Percentiles rank a stretch among this genome's conserved stretches.
Evolutionary conservation across 2,888 invertebrate species (phyloP).

Genomic region (Mesodorylaimus sp.): DNA sequence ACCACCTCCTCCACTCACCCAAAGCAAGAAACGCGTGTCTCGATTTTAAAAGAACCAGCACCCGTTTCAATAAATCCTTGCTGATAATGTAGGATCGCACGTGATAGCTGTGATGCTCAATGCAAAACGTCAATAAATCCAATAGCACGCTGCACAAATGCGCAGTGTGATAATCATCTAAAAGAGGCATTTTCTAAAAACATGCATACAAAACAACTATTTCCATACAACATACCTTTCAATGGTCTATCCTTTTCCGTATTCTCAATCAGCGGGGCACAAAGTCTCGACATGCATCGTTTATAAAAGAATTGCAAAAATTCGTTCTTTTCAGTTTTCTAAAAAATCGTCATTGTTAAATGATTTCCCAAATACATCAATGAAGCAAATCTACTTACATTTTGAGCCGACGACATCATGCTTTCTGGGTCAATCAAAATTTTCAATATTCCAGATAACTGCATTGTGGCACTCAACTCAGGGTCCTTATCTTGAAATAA

Average conservation of each 20-base stretch:
- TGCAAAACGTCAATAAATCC: conserved; percentile 89
- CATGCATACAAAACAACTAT: neutral
- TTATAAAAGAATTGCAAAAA: conserved; percentile 97
- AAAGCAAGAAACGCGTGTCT: conserved; percentile 90
- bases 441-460: conserved; percentile 79
- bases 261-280: conserved; percentile 83
- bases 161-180: conserved; percentile 82
- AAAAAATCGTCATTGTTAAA: conserved; percentile 15
- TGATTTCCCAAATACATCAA: conserved; percentile 1
- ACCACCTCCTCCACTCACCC: conserved; percentile 42
- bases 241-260: conserved; percentile 52
- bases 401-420: conserved; percentile 50
- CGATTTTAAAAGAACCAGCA: conserved; percentile 86
- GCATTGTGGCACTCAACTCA: conserved; percentile 89
- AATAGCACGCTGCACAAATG: conserved; percentile 81
- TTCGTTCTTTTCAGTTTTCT: conserved; percentile 87
- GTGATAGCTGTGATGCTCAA: conserved; percentile 96
- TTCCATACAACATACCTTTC: conserved; percentile 39
- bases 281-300: conserved; percentile 84
- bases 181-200: conserved; percentile 7
- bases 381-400: neutral
- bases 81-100: conserved; percentile 92
- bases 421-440: conserved; percentile 89
- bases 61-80: conserved; percentile 81
- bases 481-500: conserved; percentile 64